A percentile compares a stretch with the other conserved stretches of the same genome.
Conservation (phyloP, 2,113 vertebrate genomes). For the Chloropsis cyanopogon region DNA sequence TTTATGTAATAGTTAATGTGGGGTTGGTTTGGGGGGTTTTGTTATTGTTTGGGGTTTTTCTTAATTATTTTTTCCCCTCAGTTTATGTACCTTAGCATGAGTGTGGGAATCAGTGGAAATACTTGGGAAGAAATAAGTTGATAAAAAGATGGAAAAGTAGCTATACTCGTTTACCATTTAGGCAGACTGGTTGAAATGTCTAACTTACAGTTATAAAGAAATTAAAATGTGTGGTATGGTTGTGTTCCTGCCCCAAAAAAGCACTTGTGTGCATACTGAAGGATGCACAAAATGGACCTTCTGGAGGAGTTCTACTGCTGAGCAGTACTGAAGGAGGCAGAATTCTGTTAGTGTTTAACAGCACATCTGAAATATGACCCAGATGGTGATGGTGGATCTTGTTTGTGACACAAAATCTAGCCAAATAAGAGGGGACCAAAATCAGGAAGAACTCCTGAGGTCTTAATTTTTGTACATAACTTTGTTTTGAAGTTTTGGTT, state of each 20-base stretch:
- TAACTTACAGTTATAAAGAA: not conserved
- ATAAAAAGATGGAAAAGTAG: not conserved
- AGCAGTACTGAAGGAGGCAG: not conserved
- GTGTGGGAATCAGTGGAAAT: not conserved
- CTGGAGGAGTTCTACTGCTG: not conserved
- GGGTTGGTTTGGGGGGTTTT: not conserved
- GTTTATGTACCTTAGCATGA: not conserved
- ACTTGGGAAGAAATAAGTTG: not conserved
- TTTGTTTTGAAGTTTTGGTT: not conserved
- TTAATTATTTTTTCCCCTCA: not conserved
- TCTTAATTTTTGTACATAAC: not conserved
- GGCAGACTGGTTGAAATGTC: not conserved
- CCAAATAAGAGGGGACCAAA: not conserved
- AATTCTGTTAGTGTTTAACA: not conserved
- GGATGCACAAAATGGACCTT: not conserved
- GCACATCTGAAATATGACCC: not conserved
- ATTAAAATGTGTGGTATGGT: not conserved
- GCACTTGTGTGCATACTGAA: accelerated
- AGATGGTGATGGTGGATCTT: not conserved
- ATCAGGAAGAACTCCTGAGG: not conserved
- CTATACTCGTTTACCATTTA: not conserved
- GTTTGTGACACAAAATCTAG: not conserved
- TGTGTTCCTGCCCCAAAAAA: not conserved
- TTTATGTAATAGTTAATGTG: not conserved
- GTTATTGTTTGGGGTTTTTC: not conserved